Base-by-base conservation (phyloP, 2,113 vertebrate species). In the Camelus bactrianus region DNA sequence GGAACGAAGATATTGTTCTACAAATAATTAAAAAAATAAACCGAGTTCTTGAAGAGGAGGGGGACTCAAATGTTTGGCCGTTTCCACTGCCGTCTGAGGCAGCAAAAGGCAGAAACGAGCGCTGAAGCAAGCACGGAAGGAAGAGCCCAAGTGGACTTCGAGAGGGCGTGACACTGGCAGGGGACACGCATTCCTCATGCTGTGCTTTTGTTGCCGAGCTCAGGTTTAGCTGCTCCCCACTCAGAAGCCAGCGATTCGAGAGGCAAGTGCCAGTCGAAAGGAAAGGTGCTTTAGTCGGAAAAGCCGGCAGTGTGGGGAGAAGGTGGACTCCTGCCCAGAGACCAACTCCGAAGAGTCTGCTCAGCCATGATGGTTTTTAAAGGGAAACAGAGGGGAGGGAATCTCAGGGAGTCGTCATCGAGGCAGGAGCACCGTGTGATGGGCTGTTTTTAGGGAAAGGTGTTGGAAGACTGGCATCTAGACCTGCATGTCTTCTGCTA, bases 401-500 rank as follows among this genome's bases (percentile, higher is more conserved):
- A n/a, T 94, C 0, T 1, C 32, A 60, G n/a, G 38, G 38, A 42
- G 38, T 42, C 38, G 4, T 5, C 38, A 42, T 42, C 38, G 38
- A 42, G 38, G 38, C 38, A 42, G 38, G 38, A 42, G 8, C 81
- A 62, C 83, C 94, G 64, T 93, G 65, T 70, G 60, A 82, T 88
- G 96, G 73, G 64, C 24, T 90, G 86, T 93, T 76, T 80, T 84
- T 82, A 89, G 87, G 90, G 77, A 89, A 84, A 60, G 6, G 30
- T 96, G 42, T 72, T 48, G 3, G 72, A 91, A 96, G 32, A 89
- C 35, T 94, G 91, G 95, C 87, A 42, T 26, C 91, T 92, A 79
- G 50, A 92, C 13, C 50, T 28, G 94, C 30, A 3, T 26, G 32
- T 75, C 28, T 30, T 70, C 89, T 75, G 19, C 52, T 83, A 46